phyloP scores from a whole-genome alignment of 1,140 invertebrate genomes.

The Coelopa frigida region DNA sequence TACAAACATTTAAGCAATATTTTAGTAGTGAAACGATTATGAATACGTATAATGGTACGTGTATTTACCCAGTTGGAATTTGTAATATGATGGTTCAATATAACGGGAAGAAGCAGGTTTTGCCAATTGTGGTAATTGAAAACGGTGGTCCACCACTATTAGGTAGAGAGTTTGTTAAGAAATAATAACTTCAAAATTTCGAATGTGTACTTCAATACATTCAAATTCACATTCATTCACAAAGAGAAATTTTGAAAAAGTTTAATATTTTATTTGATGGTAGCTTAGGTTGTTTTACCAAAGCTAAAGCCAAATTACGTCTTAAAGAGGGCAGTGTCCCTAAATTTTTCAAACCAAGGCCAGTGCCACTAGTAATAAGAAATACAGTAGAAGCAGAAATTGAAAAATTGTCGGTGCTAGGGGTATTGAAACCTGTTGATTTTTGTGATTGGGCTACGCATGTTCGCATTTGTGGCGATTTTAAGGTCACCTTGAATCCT shows the following conservation, averaged over 20 bases:
- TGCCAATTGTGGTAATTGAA: slow-evolving; percentile 21
- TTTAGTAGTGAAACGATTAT: background rate
- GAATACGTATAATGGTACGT: slow-evolving; percentile 1
- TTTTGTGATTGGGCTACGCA: slow-evolving; percentile 41
- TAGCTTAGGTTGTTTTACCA: slow-evolving; percentile 8
- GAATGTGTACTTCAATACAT: background rate
- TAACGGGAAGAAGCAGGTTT: background rate
- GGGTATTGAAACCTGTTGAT: slow-evolving; percentile 20
- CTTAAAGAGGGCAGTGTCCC: slow-evolving; percentile 1
- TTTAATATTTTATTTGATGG: slow-evolving; percentile 8
- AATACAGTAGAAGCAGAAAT: slow-evolving; percentile 32
- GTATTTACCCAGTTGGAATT: background rate
- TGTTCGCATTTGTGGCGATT: slow-evolving; percentile 46
- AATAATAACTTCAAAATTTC: slow-evolving; percentile 4
- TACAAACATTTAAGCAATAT: slow-evolving; percentile 1
- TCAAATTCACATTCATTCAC: too few relatives aligned
- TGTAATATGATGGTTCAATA: slow-evolving; percentile 6
- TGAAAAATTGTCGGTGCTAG: slow-evolving; percentile 32
- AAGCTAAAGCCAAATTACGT: background rate
- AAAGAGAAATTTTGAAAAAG: background rate
- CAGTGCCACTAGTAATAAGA: slow-evolving; percentile 3
- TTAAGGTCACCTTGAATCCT: slow-evolving; percentile 9
- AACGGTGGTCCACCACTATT: slow-evolving; percentile 22
- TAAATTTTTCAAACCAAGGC: slow-evolving; percentile 8
- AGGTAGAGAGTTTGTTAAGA: slow-evolving; percentile 12